Evolutionary conservation across 2,888 invertebrate species (phyloP).

Genomic region (Drosophila prolongata): DNA sequence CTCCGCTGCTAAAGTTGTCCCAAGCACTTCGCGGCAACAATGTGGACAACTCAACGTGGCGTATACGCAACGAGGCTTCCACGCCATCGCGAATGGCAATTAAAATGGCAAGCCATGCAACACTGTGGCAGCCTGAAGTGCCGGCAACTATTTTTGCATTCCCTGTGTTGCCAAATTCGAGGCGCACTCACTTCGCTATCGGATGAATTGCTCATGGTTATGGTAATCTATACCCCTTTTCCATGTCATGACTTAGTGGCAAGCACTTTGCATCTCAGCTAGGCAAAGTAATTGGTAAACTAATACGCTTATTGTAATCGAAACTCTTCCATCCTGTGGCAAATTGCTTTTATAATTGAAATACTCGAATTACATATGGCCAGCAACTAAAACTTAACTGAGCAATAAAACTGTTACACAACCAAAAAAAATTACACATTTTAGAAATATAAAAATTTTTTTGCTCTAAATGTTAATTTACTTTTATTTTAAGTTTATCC

Average conservation of each 20-base stretch:
- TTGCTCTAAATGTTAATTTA: no score
- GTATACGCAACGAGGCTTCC: slow-evolving; percentile 44
- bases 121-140: slow-evolving; percentile 49
- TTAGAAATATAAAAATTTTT: no score
- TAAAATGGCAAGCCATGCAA: slow-evolving; percentile 49
- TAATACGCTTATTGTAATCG: slow-evolving; percentile 56
- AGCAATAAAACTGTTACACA: slow-evolving; percentile 34
- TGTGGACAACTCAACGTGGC: slow-evolving; percentile 40
- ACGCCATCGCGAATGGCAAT: slow-evolving; percentile 36
- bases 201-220: slow-evolving; percentile 9
- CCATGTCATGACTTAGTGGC: neutral
- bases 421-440: neutral
- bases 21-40: slow-evolving; percentile 47
- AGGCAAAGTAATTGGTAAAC: slow-evolving; percentile 49
- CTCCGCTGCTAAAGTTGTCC: slow-evolving; percentile 32
- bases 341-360: slow-evolving; percentile 75
- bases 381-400: slow-evolving; percentile 23
- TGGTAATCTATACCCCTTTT: slow-evolving; percentile 8
- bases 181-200: neutral
- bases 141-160: slow-evolving; percentile 53
- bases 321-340: slow-evolving; percentile 11
- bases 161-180: slow-evolving; percentile 19
- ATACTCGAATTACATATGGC: slow-evolving; percentile 66
- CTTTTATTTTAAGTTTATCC: no score
- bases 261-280: slow-evolving; percentile 14